These are phyloP conservation scores for Dendrocincla tyrannina DNA, from an alignment of 2,797 vertebrate species.

Conservation along the genomic window DNA sequence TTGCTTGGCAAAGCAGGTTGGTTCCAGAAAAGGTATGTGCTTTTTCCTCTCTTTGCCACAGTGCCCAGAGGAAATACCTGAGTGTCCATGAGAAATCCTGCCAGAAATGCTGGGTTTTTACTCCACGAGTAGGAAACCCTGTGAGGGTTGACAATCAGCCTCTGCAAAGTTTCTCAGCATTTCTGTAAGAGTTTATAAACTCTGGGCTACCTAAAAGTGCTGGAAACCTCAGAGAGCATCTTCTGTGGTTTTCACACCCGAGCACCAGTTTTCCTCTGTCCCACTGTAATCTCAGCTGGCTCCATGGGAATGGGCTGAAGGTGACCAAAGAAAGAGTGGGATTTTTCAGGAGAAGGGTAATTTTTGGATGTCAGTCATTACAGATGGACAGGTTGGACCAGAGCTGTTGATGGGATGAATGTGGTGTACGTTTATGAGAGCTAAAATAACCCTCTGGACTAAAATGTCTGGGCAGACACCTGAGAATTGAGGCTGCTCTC, in stretches of 20 bases:
- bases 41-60: not conserved
- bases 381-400: not conserved
- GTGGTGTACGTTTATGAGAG: not conserved
- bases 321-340: not conserved
- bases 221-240: not conserved
- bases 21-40: not conserved
- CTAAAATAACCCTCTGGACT: constrained; percentile 23
- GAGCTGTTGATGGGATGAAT: not conserved
- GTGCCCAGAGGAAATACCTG: not conserved
- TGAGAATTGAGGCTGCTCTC: constrained; percentile 54
- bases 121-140: not conserved
- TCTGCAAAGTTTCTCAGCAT: not conserved
- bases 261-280: not conserved
- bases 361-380: not conserved
- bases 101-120: not conserved
- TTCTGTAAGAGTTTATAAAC: not conserved
- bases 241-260: not conserved
- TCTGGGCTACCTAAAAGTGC: not conserved
- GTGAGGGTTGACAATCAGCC: not conserved
- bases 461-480: not conserved
- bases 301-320: not conserved
- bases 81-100: not conserved
- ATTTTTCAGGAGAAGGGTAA: not conserved
- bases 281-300: not conserved
- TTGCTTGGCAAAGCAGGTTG: not conserved